phyloP scores from a whole-genome alignment of 2,888 invertebrate genomes.

The Adelognathus sp. region DNA sequence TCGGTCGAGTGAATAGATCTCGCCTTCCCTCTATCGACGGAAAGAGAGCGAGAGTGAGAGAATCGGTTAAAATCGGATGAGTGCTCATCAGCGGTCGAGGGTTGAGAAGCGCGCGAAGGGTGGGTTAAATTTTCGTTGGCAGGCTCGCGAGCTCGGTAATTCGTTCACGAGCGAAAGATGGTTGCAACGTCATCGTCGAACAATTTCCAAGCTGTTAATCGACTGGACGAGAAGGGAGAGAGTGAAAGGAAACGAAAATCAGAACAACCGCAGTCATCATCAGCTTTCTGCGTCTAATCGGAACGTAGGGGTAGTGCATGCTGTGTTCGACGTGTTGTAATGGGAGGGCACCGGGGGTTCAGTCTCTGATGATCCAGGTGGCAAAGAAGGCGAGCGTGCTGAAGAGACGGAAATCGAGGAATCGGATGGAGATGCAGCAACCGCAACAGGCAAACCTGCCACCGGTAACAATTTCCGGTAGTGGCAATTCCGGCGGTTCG shows the following conservation, averaged over 20 bases:
- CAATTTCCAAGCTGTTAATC: conserved; percentile 57
- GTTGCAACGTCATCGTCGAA: conserved; percentile 29
- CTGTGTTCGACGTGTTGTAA: conserved; percentile 77
- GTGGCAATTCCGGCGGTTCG: conserved; percentile 62
- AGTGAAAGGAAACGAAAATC: not conserved
- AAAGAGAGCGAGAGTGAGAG: not conserved
- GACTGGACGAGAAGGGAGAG: not conserved
- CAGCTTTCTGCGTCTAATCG: conserved; percentile 34
- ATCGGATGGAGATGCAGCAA: conserved; percentile 84
- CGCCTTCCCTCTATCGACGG: no score
- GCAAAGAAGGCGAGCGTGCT: conserved; percentile 89
- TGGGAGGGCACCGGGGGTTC: conserved; percentile 82
- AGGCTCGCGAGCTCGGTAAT: conserved; percentile 24
- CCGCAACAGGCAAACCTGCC: conserved; percentile 65
- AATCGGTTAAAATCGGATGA: not conserved
- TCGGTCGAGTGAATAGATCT: no score
- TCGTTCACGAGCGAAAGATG: conserved; percentile 23
- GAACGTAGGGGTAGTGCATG: conserved; percentile 77
- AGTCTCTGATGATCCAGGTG: conserved; percentile 88
- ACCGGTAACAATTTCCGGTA: conserved; percentile 67
- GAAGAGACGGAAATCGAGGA: conserved; percentile 87
- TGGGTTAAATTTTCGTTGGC: conserved; percentile 41
- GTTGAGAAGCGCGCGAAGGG: conserved; percentile 55
- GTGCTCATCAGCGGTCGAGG: conserved; percentile 16
- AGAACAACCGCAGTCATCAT: not conserved